Evolutionary conservation across 2,888 invertebrate genomes (phyloP), one percentile per base, ranked within the genome.

Genomic region (Syrphus vitripennis): DNA sequence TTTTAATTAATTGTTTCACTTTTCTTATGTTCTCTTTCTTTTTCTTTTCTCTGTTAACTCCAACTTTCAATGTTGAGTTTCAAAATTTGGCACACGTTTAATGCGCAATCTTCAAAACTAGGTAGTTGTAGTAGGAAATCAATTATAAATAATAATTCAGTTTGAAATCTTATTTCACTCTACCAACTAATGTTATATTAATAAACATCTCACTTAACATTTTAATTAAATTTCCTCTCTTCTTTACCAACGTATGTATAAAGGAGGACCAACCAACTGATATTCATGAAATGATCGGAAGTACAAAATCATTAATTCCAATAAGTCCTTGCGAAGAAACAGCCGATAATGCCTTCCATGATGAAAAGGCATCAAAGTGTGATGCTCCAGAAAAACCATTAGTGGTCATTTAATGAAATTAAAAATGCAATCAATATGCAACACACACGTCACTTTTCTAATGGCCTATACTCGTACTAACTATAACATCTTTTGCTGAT

Each of bases 271-370:
- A 81, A 19, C 83, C 88, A 34, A 69, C 89, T 3, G 91, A 92
- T 72, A 89, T 88, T 9, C 91, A 90, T 29, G 92, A 91, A 88
- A 90, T 91, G 90, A 89, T 92, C 75, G 92, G 92, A 72, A 92
- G 92, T 84, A 92, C 92, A 9, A 92, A 92, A 81, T 92, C 92
- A 3, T 84, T 92, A 42, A 90, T 92, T 89, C 92, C 92, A 21
- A 81, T 91, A 4, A 92, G 92, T 86, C 92, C 92, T 12, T 89
- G 91, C 19, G 90, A 89, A 3, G 91, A 90, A 48, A 88, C 88
- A 67, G 89, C 88, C 75, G 91, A 90, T 55, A 91, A 90, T 78
- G 89, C 88, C 3, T 89, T 89, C 50, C 89, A 88, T 6, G 90
- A 91, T 79, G 92, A 91, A 42, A 91, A 91, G 83, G 91, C 91